Conservation (phyloP, 2,113 vertebrate genomes). For the Fregata magnificens region DNA sequence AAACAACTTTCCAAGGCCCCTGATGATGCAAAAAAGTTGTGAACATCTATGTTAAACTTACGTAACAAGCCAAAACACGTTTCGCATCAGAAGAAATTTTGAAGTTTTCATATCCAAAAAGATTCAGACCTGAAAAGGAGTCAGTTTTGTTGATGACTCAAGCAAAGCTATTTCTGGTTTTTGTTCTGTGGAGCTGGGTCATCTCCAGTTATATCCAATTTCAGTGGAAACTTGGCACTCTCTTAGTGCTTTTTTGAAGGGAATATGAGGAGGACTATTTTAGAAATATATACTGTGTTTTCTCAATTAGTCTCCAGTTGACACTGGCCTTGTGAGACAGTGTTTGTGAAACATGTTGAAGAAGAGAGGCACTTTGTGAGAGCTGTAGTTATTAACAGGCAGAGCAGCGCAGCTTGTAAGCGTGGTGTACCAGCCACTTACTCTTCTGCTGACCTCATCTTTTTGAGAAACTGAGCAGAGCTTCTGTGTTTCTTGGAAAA, state of each 20-base stretch:
- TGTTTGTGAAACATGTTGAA: background rate
- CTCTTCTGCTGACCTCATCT: background rate
- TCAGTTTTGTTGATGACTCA: background rate
- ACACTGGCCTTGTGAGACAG: background rate
- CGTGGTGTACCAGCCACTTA: background rate
- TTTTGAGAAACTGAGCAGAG: background rate
- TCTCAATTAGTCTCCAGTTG: background rate
- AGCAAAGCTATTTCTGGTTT: background rate
- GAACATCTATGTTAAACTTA: background rate
- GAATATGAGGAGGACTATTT: background rate
- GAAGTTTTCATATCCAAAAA: background rate
- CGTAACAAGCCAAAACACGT: background rate
- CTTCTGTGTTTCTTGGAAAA: background rate
- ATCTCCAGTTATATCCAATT: background rate
- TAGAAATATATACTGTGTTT: background rate
- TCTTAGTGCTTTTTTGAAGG: background rate
- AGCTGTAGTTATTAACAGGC: background rate
- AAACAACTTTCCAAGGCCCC: background rate
- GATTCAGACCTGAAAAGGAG: background rate
- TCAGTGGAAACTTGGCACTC: constrained; percentile 37
- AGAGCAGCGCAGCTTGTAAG: background rate
- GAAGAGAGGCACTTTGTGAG: background rate
- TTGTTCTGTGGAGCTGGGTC: background rate
- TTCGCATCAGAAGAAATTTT: background rate
- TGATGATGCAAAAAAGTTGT: background rate